Evolutionary conservation across 2,888 invertebrate genomes (phyloP).

Genomic region (Eremobia ochroleuca): DNA sequence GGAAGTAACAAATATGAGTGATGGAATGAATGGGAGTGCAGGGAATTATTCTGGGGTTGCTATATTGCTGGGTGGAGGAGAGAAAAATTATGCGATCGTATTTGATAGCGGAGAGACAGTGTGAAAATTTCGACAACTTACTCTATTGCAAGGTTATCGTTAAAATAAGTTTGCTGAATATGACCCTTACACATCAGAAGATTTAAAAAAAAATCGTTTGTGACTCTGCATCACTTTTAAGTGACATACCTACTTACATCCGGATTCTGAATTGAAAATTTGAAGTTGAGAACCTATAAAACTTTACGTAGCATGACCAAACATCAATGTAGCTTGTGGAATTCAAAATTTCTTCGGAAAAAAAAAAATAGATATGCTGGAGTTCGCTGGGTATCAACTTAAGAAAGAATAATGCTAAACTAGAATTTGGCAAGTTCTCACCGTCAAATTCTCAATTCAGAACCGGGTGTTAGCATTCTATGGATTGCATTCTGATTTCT

Average conservation of each 20-base stretch:
- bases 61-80: background rate
- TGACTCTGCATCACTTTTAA: background rate
- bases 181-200: background rate
- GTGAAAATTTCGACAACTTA: background rate
- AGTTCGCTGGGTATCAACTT: no score
- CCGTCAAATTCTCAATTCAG: no score
- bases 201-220: background rate
- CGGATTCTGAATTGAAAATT: background rate
- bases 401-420: no score
- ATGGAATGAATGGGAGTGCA: conserved; percentile 37
- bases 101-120: background rate
- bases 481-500: background rate
- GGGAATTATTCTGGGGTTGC: conserved; percentile 48
- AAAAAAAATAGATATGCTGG: no score
- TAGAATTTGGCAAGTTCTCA: no score
- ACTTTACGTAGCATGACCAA: no score
- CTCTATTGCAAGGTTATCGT: background rate
- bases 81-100: background rate
- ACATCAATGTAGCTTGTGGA: no score
- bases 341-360: no score
- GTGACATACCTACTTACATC: background rate
- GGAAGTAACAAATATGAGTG: conserved; percentile 57
- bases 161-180: background rate
- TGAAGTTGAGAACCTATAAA: no score
- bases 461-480: background rate